phyloP scores from a whole-genome alignment of 2,113 vertebrate species.

The Poecile atricapillus region DNA sequence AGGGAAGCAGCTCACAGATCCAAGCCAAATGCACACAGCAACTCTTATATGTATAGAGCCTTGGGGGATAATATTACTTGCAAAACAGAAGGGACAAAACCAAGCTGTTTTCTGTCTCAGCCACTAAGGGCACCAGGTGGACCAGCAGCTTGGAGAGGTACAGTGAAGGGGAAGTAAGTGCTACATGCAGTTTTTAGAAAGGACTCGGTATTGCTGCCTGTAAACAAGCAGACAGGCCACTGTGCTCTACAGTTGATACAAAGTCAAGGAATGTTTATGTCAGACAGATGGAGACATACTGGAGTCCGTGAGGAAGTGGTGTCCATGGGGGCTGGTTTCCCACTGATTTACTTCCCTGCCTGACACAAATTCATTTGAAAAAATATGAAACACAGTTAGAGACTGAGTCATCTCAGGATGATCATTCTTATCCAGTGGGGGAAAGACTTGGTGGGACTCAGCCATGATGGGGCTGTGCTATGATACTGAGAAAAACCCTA shows the following conservation, averaged over 20 bases:
- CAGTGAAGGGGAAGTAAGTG: neutral
- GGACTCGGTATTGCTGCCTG: accelerated
- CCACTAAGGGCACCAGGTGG: neutral
- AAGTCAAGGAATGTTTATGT: neutral
- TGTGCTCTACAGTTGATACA: neutral
- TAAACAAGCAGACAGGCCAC: accelerated
- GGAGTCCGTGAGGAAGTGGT: neutral
- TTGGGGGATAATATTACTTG: neutral
- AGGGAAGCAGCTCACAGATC: neutral
- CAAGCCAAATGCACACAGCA: neutral
- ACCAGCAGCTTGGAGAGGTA: neutral
- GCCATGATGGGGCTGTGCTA: neutral
- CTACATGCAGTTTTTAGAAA: neutral
- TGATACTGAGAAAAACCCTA: neutral
- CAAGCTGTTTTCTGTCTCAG: neutral
- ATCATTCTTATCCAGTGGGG: neutral
- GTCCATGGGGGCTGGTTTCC: neutral
- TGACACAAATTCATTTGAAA: neutral
- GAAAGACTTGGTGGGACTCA: neutral
- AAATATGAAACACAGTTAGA: neutral
- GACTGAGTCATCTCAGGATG: neutral
- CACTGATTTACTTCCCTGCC: neutral
- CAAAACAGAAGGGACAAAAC: neutral
- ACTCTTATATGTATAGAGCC: neutral
- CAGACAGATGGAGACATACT: neutral